Percentiles rank a stretch among this genome's conserved stretches.
These are phyloP conservation scores for Lycocorax pyrrhopterus DNA, from an alignment of 2,113 vertebrate species.

Conservation along the genomic window DNA sequence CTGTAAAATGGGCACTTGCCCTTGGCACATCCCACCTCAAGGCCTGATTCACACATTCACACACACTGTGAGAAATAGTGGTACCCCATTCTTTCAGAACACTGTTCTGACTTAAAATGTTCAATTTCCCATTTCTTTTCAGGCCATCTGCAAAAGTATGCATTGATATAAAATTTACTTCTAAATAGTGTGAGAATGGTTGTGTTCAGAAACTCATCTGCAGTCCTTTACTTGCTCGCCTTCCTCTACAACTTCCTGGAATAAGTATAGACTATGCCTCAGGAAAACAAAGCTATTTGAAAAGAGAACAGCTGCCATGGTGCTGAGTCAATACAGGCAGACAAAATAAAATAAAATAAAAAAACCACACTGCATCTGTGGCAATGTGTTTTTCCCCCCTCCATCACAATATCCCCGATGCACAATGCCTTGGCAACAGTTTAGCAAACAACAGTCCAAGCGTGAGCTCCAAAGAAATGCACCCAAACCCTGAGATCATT, in stretches of 20 bases:
- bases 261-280: conserved; percentile 51
- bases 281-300: conserved; percentile 66
- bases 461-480: neutral
- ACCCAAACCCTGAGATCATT: conserved; percentile 23
- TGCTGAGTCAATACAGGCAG: conserved; percentile 66
- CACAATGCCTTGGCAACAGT: neutral
- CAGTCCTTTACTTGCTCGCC: conserved; percentile 32
- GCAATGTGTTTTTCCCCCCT: neutral
- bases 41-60: neutral
- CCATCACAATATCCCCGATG: conserved; percentile 5
- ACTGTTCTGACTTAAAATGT: neutral
- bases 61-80: neutral
- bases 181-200: neutral
- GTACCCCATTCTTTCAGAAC: neutral
- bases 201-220: conserved; percentile 39
- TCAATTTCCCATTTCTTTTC: neutral
- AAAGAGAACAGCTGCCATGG: conserved; percentile 61
- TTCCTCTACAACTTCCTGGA: conserved; percentile 45
- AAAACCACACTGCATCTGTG: conserved; percentile 45
- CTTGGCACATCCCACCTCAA: neutral
- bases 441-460: conserved; percentile 31
- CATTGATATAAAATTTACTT: neutral
- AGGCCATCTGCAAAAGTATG: neutral
- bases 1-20: neutral
- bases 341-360: conserved; percentile 46